phyloP scores from a whole-genome alignment of 2,888 invertebrate genomes.

The Oscheius sp. region DNA sequence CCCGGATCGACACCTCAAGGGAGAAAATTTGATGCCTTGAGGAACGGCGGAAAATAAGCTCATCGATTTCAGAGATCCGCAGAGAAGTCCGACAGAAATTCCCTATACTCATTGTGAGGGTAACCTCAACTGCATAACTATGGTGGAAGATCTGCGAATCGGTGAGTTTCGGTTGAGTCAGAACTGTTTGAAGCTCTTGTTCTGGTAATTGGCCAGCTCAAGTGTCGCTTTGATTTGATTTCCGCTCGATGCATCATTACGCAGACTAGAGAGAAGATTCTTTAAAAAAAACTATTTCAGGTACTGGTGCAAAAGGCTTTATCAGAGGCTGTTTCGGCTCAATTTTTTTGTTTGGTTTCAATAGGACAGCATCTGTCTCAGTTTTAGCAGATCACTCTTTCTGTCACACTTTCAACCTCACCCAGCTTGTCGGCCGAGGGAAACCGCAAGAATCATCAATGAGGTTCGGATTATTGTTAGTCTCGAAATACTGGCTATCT shows the following conservation, averaged over 20 bases:
- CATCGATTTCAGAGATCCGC: conserved; percentile 58
- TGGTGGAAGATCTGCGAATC: conserved; percentile 64
- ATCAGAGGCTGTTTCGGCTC: conserved; percentile 63
- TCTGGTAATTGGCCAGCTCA: conserved; percentile 2
- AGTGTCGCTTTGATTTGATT: conserved; percentile 12
- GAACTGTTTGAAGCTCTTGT: neutral
- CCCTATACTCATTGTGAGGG: conserved; percentile 57
- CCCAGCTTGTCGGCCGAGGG: conserved; percentile 55
- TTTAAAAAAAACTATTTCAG: conserved; percentile 41
- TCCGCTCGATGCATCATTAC: neutral
- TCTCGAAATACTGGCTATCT: neutral
- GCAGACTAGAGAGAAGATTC: neutral
- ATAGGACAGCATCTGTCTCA: conserved; percentile 51
- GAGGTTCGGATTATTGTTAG: conserved; percentile 37
- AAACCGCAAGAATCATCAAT: conserved; percentile 59
- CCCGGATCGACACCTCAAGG: neutral
- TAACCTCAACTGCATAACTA: conserved; percentile 56
- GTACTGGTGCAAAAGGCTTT: conserved; percentile 62
- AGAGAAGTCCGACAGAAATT: conserved; percentile 56
- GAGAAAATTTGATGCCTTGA: neutral
- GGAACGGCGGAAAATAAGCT: neutral
- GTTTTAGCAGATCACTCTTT: conserved; percentile 49
- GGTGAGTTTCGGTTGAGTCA: too few relatives aligned
- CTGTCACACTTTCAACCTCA: conserved; percentile 59
- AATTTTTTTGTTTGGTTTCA: conserved; percentile 62